phyloP scores from a whole-genome alignment of 2,888 invertebrate genomes.

The Colletes collaris region DNA sequence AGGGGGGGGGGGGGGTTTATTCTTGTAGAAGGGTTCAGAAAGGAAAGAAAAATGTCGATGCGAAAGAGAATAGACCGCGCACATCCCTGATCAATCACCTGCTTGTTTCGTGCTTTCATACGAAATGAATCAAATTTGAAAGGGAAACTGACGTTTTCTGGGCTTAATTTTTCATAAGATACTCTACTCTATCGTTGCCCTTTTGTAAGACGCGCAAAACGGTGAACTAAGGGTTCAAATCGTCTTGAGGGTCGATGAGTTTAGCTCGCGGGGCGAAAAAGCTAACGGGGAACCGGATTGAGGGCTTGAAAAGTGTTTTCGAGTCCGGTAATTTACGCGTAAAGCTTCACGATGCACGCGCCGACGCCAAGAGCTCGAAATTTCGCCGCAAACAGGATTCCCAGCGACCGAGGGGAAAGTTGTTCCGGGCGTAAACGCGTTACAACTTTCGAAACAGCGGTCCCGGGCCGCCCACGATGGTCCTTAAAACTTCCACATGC shows the following conservation, averaged over 20 bases:
- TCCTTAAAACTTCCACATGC: constrained; percentile 29
- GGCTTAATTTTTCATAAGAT: too few species aligned
- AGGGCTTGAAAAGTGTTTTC: constrained; percentile 9
- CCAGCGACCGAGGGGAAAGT: constrained; percentile 28
- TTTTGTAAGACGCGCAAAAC: too few species aligned
- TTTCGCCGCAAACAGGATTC: constrained; percentile 34
- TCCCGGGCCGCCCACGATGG: not conserved
- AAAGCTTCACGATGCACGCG: too few species aligned
- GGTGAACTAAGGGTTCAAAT: too few species aligned
- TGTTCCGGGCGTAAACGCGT: constrained; percentile 34
- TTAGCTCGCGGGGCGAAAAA: too few species aligned
- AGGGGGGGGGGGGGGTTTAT: constrained; percentile 5
- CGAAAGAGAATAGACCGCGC: constrained; percentile 8
- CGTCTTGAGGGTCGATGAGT: too few species aligned
- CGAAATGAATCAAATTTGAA: not conserved
- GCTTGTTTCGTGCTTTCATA: constrained; percentile 9
- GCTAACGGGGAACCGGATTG: not conserved
- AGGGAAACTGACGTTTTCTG: too few species aligned
- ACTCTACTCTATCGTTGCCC: too few species aligned
- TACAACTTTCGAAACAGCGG: constrained; percentile 37
- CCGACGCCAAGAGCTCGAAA: not conserved
- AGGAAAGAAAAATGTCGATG: constrained; percentile 30
- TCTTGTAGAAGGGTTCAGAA: constrained; percentile 37
- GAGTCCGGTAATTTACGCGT: not conserved
- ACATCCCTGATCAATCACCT: not conserved